Percentiles rank a stretch among this genome's conserved stretches.
These are phyloP conservation scores for Parapsyche elsis DNA, from an alignment of 1,140 invertebrate genomes.

Conservation along the genomic window DNA sequence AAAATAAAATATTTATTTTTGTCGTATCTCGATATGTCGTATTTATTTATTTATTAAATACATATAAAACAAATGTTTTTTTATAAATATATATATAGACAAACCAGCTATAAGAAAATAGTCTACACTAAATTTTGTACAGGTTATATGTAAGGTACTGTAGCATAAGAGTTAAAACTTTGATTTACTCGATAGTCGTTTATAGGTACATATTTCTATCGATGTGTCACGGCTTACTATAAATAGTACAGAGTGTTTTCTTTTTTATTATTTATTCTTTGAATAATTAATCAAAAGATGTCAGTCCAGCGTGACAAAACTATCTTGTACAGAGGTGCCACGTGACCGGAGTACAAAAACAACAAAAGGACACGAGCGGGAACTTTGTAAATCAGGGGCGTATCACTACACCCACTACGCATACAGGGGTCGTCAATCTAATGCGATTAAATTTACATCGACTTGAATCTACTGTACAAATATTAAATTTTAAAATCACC, in stretches of 20 bases:
- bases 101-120: too few species aligned
- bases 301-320: conserved; percentile 52
- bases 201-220: background rate
- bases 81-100: background rate
- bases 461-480: too few species aligned
- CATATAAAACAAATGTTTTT: background rate
- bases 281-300: conserved; percentile 55
- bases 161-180: too few species aligned
- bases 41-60: too few species aligned
- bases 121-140: too few species aligned
- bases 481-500: too few species aligned
- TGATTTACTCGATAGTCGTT: too few species aligned
- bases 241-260: background rate
- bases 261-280: conserved; percentile 38
- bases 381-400: conserved; percentile 16
- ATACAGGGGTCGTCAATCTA: background rate
- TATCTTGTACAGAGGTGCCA: conserved; percentile 52
- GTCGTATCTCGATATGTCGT: too few species aligned
- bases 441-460: too few species aligned
- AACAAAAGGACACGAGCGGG: conserved; percentile 34
- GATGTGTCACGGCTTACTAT: background rate
- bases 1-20: too few species aligned
- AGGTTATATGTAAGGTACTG: too few species aligned
- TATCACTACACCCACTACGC: conserved; percentile 13
- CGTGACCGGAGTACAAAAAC: conserved; percentile 52